A percentile compares a stretch with the other conserved stretches of the same genome.
Conservation (phyloP, 2,797 vertebrate species). For the Darevskia mixta region DNA sequence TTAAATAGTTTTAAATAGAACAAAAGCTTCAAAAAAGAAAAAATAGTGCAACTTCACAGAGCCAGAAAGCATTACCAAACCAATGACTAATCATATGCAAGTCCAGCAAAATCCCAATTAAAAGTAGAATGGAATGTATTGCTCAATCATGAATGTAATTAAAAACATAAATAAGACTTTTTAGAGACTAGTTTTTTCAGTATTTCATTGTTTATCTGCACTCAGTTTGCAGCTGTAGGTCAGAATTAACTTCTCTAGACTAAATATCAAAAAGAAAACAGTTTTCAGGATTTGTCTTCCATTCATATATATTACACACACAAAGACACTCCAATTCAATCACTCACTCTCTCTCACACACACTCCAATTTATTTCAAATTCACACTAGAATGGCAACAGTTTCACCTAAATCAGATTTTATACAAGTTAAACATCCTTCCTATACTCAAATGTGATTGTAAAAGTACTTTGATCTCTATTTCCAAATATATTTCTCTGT, state of each 20-base stretch:
- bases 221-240: conserved; percentile 61
- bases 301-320: conserved; percentile 51
- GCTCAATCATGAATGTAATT: conserved; percentile 72
- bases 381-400: conserved; percentile 79
- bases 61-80: conserved; percentile 43
- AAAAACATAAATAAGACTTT: conserved; percentile 66
- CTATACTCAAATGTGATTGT: conserved; percentile 90
- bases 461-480: conserved; percentile 91
- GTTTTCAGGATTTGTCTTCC: conserved; percentile 73
- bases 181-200: conserved; percentile 35
- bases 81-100: conserved; percentile 42
- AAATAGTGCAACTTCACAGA: conserved; percentile 18
- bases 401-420: conserved; percentile 87
- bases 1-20: conserved; percentile 62
- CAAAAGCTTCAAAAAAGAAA: conserved; percentile 57
- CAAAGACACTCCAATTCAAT: neutral
- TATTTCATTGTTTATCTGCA: conserved; percentile 70
- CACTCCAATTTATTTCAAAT: conserved; percentile 80
- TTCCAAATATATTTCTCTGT: conserved; percentile 88
- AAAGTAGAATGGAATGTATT: conserved; percentile 64
- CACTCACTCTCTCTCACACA: conserved; percentile 68
- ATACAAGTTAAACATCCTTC: conserved; percentile 85
- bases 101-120: conserved; percentile 56
- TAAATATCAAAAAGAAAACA: conserved; percentile 68
- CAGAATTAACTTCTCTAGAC: conserved; percentile 70